Conservation (phyloP, 2,888 invertebrate genomes). For the Metalampra italica region DNA sequence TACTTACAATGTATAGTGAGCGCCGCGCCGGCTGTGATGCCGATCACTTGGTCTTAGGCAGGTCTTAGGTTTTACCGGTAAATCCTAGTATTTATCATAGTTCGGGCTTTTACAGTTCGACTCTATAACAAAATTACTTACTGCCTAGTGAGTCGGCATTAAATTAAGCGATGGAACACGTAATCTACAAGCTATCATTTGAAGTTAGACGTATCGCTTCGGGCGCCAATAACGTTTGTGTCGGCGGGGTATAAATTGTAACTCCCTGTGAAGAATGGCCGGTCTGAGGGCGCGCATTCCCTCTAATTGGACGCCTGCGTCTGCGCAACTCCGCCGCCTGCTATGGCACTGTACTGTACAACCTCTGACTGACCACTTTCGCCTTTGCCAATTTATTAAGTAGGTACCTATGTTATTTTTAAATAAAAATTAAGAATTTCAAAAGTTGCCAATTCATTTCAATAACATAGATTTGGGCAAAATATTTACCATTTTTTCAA, state of each 20-base stretch:
- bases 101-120: no score
- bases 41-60: no score
- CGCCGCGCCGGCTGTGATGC: no score
- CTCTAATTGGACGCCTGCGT: conserved; percentile 69
- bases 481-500: no score
- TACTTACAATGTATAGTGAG: no score
- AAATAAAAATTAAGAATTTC: no score
- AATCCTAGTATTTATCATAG: no score
- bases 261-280: conserved; percentile 51
- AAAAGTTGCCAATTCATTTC: no score
- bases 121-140: no score
- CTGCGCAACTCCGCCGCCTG: conserved; percentile 40
- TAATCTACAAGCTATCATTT: conserved; percentile 10
- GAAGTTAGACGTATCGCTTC: conserved; percentile 13
- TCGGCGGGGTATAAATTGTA: conserved; percentile 35
- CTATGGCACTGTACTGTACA: conserved; percentile 48
- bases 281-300: conserved; percentile 59
- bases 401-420: no score
- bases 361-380: conserved; percentile 60
- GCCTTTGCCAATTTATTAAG: conserved; percentile 22
- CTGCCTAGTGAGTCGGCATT: neutral
- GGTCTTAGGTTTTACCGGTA: no score
- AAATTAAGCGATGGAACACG: conserved; percentile 12
- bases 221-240: conserved; percentile 15
- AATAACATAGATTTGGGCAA: no score